Evolutionary conservation across 2,113 vertebrate species (phyloP).

Genomic region (Chlorocebus sabaeus): DNA sequence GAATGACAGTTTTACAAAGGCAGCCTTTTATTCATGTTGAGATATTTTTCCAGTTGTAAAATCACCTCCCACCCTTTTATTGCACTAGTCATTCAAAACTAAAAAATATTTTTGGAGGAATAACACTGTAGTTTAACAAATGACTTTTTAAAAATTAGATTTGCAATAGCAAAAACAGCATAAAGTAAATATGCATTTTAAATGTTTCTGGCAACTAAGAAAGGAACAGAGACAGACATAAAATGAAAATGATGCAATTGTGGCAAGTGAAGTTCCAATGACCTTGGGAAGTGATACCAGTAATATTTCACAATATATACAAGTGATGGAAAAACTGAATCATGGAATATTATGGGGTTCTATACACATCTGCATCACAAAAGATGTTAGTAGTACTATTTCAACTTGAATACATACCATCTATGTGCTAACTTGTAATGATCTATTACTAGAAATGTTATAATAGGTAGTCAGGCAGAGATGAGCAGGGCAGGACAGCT

Average conservation of each 20-base stretch:
- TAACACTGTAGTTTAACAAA: neutral
- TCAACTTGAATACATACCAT: neutral
- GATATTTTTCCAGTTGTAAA: neutral
- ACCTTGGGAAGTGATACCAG: neutral
- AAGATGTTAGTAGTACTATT: neutral
- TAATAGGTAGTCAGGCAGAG: too few species aligned
- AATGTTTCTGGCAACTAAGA: neutral
- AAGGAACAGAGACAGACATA: neutral
- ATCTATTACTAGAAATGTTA: too few species aligned
- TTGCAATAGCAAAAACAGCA: neutral
- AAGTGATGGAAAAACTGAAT: neutral
- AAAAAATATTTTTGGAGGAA: neutral
- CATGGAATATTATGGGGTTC: neutral
- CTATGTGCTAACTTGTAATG: neutral
- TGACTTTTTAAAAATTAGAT: neutral
- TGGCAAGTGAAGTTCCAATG: neutral
- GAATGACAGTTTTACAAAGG: neutral
- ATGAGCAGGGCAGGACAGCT: too few species aligned
- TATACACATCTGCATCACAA: neutral
- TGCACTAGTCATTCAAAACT: neutral
- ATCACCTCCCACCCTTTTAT: neutral
- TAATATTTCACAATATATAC: neutral
- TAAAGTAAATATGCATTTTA: neutral
- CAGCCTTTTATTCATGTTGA: neutral
- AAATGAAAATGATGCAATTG: neutral